Evolutionary conservation across 2,888 invertebrate genomes (phyloP), one percentile per base, ranked within the genome.

Genomic region (Cosmorhoe ocellata): DNA sequence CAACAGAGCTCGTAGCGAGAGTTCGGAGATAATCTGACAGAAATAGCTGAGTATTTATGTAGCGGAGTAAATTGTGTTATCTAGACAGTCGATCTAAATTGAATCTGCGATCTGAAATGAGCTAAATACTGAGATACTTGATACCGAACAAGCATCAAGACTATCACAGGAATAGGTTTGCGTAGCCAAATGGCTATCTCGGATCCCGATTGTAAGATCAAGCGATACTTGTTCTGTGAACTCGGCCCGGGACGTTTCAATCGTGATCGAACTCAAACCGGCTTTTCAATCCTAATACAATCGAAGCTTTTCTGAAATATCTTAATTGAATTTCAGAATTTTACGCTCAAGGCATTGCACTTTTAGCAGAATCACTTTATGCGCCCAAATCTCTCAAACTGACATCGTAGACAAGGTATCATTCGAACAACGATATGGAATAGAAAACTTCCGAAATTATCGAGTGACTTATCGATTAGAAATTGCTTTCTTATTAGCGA

Each of bases 1-100:
- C 18, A 18, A 18, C 63, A 62, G 67, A 64, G 53, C 61, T 53
- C 53, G 7, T 64, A 56, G 18, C 18, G 4, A 4, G 18, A 18
- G 57, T 18, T 13, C 14, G 57, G 56, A 61, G 71, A 76, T 74
- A 71, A 75, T 67, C 66, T 57, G 61, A 64, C 69, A 63, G 66
- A 71, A 79, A 79, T 76, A 76, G 70, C 62, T 41, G 55, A 65
- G 66, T 74, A 79, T 76, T 76, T 73, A 66, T 68, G 67, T 59
- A 50, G 62, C 59, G 59, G 58, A 65, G 65, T 68, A 69, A 69
- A 70, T 67, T 67, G 59, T 61, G 60, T 65, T 78, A 84, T 84
- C 84, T 69, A 58, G 66, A 66, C 64, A 64, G 66, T 61, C 60
- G 62, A 85, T 86, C 85, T 83, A 79, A 85, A 85, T 86, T 83